phyloP scores from a whole-genome alignment of 2,888 invertebrate species.

The Yponomeuta plumbellus region DNA sequence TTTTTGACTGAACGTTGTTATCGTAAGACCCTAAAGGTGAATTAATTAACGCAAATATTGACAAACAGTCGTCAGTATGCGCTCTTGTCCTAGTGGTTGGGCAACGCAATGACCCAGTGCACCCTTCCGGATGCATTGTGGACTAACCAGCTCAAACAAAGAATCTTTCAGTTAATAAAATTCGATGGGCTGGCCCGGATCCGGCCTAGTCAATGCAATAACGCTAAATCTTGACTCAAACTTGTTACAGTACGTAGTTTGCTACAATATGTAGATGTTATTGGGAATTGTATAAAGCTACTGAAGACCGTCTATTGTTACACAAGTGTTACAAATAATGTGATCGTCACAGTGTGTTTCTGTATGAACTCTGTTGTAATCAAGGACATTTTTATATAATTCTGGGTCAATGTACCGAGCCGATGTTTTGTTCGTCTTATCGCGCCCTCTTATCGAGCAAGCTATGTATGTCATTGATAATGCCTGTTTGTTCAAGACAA shows the following conservation, averaged over 20 bases:
- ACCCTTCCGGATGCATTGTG: not conserved
- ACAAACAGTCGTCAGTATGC: too few relatives aligned
- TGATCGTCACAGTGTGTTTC: conserved; percentile 62
- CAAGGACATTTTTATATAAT: conserved; percentile 73
- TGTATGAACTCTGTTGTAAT: conserved; percentile 41
- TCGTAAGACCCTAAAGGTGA: too few relatives aligned
- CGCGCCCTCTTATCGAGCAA: conserved; percentile 52
- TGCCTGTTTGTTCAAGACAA: conserved; percentile 45
- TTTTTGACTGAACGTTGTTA: too few relatives aligned
- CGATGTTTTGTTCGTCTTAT: conserved; percentile 71
- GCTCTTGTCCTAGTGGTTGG: not conserved
- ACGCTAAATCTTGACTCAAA: not conserved
- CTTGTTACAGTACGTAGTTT: not conserved
- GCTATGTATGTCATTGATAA: conserved; percentile 71
- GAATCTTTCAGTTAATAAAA: not conserved
- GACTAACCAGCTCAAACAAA: not conserved
- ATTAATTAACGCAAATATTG: too few relatives aligned
- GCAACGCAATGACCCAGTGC: conserved; percentile 2
- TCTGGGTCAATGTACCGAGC: conserved; percentile 73
- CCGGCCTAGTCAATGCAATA: not conserved
- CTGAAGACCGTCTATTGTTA: not conserved
- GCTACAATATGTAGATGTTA: not conserved
- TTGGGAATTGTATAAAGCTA: not conserved
- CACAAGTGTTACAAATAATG: conserved; percentile 35
- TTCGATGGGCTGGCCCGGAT: not conserved